Evolutionary conservation across 2,113 vertebrate species (phyloP).

Genomic region (Craseonycteris thonglongyai): DNA sequence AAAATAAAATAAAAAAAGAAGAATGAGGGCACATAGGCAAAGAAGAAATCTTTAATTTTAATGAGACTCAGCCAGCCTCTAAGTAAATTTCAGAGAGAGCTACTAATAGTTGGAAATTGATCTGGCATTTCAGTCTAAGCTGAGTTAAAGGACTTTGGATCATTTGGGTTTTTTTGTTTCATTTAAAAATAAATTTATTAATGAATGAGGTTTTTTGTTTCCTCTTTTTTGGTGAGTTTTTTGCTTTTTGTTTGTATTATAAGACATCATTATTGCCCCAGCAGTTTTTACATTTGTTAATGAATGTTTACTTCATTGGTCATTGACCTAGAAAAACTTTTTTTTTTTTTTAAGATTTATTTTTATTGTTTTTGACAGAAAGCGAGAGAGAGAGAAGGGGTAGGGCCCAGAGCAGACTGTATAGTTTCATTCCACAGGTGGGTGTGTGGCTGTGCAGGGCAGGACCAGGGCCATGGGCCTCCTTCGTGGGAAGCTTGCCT

Average conservation of each 20-base stretch:
- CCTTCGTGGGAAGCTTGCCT: too few relatives aligned
- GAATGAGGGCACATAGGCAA: background rate
- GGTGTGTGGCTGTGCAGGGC: too few relatives aligned
- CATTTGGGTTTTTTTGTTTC: background rate
- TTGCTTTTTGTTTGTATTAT: background rate
- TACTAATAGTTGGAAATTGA: background rate
- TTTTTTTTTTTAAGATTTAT: too few relatives aligned
- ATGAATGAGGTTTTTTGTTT: background rate
- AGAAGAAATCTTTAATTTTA: constrained; percentile 30
- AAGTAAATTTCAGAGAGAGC: constrained; percentile 2
- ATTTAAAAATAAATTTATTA: background rate
- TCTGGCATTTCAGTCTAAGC: background rate
- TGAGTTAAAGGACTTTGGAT: background rate
- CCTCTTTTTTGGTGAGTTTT: background rate
- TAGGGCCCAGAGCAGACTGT: too few relatives aligned
- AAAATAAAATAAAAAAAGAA: too few relatives aligned
- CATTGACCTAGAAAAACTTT: background rate
- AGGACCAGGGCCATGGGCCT: too few relatives aligned
- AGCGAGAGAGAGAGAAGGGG: too few relatives aligned
- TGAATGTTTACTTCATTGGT: background rate
- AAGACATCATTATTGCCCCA: background rate
- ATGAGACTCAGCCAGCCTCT: background rate
- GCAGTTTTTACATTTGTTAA: constrained; percentile 13
- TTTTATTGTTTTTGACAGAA: too few relatives aligned
- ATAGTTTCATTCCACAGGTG: too few relatives aligned